A percentile compares a stretch with the other conserved stretches of the same genome.
Conservation (phyloP, 1,140 invertebrate genomes). For the Sipha flava region DNA sequence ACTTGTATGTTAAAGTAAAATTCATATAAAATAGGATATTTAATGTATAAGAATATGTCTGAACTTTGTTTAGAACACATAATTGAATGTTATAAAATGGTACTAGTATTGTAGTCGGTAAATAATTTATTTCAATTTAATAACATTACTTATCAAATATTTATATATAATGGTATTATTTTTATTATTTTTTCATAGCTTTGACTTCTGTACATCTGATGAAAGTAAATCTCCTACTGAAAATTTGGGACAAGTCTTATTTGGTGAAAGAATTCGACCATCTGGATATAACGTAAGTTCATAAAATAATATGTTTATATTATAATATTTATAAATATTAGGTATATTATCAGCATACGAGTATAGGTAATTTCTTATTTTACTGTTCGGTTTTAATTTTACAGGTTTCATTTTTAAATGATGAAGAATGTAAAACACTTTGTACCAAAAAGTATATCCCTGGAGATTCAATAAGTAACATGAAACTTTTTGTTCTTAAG, state of each 20-base stretch:
- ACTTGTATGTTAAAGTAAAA: too few relatives aligned
- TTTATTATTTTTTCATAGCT: constrained; percentile 44
- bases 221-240: constrained; percentile 80
- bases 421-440: constrained; percentile 59
- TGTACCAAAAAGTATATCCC: constrained; percentile 68
- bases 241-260: constrained; percentile 96
- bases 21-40: too few relatives aligned
- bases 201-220: constrained; percentile 81
- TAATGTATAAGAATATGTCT: too few relatives aligned
- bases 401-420: constrained; percentile 58
- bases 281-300: constrained; percentile 67
- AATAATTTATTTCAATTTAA: too few relatives aligned
- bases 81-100: too few relatives aligned
- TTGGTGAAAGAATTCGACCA: constrained; percentile 91
- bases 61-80: too few relatives aligned
- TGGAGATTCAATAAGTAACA: constrained; percentile 53
- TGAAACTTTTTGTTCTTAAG: constrained; percentile 70
- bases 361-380: too few relatives aligned
- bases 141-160: too few relatives aligned
- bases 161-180: too few relatives aligned
- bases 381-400: constrained; percentile 35
- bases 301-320: neutral
- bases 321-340: neutral
- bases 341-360: too few relatives aligned
- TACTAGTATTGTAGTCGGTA: too few relatives aligned